Base-by-base conservation (phyloP, 2,113 vertebrate species). In the Pycnonotus jocosus region DNA sequence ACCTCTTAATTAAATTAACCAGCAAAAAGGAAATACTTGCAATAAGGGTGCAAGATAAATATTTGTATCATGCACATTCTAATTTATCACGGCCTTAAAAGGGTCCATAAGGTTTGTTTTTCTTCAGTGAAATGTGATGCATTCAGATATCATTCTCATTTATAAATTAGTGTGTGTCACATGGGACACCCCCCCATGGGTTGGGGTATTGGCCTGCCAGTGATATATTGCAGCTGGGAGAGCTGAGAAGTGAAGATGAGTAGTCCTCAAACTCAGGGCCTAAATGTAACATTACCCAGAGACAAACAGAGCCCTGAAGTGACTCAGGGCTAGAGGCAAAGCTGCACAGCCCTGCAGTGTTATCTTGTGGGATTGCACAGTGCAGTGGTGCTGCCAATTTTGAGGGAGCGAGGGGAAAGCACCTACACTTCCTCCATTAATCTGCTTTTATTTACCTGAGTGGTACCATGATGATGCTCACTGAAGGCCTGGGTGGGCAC, bases 21-120 rank as follows among this genome's bases (percentile, higher is more conserved):
- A 79, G 45, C 81, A 61, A 92, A 90, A 94, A 93, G 93, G 94
- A 97, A 97, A 97, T 98, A 96, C 96, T 96, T 97, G 91, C 96
- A 97, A 97, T 96, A 96, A 96, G 94, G 89, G 87, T 95, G 93
- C 84, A 97, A 97, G 96, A 95, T 90, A 98, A 98, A 97, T 96
- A 96, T 58, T 80, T 88, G 88, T 70, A 95, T 93, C 88, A 2
- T 89, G 96, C 56, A 85, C 91, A 54, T 80, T 95, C 92, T 96
- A 96, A 98, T 98, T 98, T 96, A 97, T 97, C 96, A 94, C 76
- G 84, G 92, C 92, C 95, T 97, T 96, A 74, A 95, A 97, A 92
- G 90, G 81, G 80, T 96, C 95, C 88, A 50, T 61, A 93, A 93
- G 96, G 92, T 97, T 97, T 78, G 86, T 96, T 96, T 97, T 97